Evolutionary conservation across 2,797 vertebrate species (phyloP).

Genomic region (Tympanoctomys barrerae): DNA sequence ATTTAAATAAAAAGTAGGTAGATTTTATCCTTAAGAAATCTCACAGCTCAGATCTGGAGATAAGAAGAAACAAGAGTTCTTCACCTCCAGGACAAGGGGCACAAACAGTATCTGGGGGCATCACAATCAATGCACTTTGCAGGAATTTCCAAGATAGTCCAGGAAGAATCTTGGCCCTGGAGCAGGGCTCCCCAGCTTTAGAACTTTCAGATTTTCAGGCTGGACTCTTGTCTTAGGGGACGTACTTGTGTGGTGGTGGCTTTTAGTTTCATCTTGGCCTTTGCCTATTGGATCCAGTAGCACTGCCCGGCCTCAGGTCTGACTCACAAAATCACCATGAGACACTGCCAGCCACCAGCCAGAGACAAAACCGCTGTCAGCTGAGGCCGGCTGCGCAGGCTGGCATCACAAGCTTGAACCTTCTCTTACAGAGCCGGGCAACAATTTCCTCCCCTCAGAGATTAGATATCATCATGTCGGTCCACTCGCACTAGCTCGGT

Average conservation of each 20-base stretch:
- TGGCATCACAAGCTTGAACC: background rate
- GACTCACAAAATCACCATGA: background rate
- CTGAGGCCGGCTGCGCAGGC: background rate
- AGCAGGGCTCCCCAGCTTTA: background rate
- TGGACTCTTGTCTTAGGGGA: background rate
- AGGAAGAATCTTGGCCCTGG: background rate
- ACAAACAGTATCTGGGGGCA: background rate
- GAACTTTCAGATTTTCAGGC: background rate
- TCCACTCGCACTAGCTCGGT: background rate
- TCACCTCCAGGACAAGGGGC: background rate
- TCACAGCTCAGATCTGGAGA: background rate
- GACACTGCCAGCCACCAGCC: background rate
- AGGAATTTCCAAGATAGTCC: background rate
- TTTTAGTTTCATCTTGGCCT: background rate
- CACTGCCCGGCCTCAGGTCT: no score
- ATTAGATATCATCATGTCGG: background rate
- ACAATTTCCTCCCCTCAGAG: background rate
- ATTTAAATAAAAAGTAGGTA: slow-evolving; percentile 17
- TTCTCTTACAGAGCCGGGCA: background rate
- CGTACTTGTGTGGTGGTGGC: background rate
- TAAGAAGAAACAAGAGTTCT: background rate
- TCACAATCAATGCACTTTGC: background rate
- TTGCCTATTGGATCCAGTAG: background rate
- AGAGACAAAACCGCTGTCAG: background rate
- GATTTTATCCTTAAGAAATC: slow-evolving; percentile 1